These are phyloP conservation scores for Dendroctonus valens DNA, from an alignment of 1,140 invertebrate genomes.

Conservation along the genomic window DNA sequence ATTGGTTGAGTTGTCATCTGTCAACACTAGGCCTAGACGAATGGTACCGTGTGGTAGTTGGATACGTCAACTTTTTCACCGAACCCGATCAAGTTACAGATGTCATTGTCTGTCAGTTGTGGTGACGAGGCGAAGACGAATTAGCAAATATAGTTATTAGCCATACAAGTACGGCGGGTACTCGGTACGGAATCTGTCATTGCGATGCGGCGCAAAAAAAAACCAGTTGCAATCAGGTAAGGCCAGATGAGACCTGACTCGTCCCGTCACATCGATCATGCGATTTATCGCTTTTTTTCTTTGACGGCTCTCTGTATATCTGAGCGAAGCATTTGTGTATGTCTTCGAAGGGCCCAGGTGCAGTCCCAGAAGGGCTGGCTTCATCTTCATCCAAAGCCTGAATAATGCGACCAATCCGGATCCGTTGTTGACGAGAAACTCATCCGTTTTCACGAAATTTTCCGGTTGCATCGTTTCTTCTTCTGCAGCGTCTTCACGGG, in stretches of 20 bases:
- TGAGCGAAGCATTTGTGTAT: no score
- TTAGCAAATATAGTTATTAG: slow-evolving; percentile 30
- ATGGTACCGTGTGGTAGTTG: no score
- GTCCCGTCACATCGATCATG: slow-evolving; percentile 6
- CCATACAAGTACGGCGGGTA: slow-evolving; percentile 16
- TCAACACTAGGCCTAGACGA: no score
- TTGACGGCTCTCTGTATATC: neutral
- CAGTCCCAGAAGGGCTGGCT: no score
- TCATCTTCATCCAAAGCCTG: no score
- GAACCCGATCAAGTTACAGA: neutral
- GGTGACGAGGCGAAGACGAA: slow-evolving; percentile 19
- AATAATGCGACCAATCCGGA: no score
- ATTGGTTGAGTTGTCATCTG: no score
- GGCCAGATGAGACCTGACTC: slow-evolving; percentile 11
- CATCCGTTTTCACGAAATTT: slow-evolving; percentile 25
- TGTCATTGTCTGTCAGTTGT: slow-evolving; percentile 5
- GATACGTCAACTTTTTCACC: no score
- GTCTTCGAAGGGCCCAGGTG: no score
- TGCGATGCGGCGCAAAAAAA: slow-evolving; percentile 11
- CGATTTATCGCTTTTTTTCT: slow-evolving; percentile 17
- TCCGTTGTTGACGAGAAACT: neutral
- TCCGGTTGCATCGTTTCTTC: neutral
- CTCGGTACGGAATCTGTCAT: slow-evolving; percentile 13
- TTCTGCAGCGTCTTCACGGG: neutral
- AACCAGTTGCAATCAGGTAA: slow-evolving; percentile 5